Percentiles rank a stretch among this genome's conserved stretches.
Conservation (phyloP, 1,140 invertebrate genomes). For the Apis florea region DNA sequence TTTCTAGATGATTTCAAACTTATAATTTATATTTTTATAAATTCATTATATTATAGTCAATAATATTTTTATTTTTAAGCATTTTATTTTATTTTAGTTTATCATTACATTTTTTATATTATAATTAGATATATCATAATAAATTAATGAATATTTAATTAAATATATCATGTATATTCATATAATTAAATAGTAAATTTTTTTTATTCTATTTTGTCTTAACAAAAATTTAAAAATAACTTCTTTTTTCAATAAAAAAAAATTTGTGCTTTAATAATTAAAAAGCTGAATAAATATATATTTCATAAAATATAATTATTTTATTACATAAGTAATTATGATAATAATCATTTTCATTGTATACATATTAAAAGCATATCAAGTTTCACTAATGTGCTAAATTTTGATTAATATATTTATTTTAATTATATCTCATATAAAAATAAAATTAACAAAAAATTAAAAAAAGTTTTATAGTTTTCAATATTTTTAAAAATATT, state of each 20-base stretch:
- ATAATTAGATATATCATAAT: too few relatives aligned
- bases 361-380: background rate
- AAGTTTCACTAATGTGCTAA: background rate
- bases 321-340: background rate
- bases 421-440: background rate
- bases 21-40: too few relatives aligned
- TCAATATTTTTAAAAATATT: background rate
- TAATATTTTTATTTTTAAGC: too few relatives aligned
- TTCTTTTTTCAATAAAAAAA: background rate
- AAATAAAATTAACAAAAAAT: background rate
- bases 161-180: too few relatives aligned
- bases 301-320: background rate
- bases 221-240: conserved; percentile 1
- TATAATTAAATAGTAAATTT: too few relatives aligned
- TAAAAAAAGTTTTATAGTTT: too few relatives aligned
- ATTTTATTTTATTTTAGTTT: too few relatives aligned
- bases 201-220: background rate
- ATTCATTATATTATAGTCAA: too few relatives aligned
- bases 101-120: too few relatives aligned
- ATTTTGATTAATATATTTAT: background rate
- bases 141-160: too few relatives aligned
- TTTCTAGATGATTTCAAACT: too few relatives aligned
- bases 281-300: background rate
- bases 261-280: background rate
- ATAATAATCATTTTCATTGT: background rate